phyloP scores from a whole-genome alignment of 2,797 vertebrate species.

The Trematocara caparti region DNA sequence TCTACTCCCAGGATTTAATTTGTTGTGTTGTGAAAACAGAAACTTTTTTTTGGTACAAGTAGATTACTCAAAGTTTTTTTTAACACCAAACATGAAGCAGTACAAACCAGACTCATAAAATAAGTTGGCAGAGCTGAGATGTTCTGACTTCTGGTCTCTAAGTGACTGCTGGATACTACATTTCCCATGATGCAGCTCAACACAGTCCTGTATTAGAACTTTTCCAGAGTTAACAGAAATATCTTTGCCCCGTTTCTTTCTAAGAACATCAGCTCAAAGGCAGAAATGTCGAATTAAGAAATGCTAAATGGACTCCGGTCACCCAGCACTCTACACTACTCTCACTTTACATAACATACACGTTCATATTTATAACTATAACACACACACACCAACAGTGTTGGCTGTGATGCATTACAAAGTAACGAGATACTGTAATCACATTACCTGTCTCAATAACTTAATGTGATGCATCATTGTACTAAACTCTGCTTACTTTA shows the following conservation, averaged over 20 bases:
- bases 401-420: not conserved
- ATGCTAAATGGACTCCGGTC: not conserved
- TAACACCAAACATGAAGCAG: not conserved
- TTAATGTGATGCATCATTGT: rapidly evolving
- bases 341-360: not conserved
- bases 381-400: not conserved
- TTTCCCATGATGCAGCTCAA: not conserved
- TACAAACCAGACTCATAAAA: not conserved
- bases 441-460: not conserved
- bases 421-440: not conserved
- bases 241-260: not conserved
- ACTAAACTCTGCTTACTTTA: not conserved
- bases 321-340: not conserved
- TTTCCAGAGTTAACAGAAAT: not conserved
- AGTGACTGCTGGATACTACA: not conserved
- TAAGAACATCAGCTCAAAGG: not conserved
- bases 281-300: not conserved
- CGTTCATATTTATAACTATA: not conserved
- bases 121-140: not conserved
- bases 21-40: not conserved
- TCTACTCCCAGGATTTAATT: constrained; percentile 11
- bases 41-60: not conserved
- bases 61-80: constrained; percentile 1
- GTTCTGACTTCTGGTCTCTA: not conserved
- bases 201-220: not conserved